Percentiles rank a stretch among this genome's conserved stretches.
Conservation (phyloP, 2,113 vertebrate species). For the human region DNA sequence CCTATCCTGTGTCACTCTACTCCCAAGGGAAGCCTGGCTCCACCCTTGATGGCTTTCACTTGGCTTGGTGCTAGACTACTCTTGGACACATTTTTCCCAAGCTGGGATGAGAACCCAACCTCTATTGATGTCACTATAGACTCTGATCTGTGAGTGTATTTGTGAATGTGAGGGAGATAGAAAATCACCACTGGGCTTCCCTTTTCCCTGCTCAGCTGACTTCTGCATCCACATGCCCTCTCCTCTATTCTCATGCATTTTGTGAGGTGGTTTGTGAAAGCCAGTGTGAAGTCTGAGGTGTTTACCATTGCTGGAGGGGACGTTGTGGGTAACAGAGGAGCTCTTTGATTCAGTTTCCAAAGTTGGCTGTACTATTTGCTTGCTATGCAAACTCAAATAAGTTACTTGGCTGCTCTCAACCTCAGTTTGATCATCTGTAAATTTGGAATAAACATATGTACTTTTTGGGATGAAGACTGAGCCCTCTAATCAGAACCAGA, state of each 20-base stretch:
- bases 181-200: not conserved
- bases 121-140: not conserved
- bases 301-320: not conserved
- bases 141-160: not conserved
- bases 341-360: not conserved
- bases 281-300: not conserved
- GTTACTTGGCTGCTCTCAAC: not conserved
- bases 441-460: not conserved
- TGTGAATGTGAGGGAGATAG: not conserved
- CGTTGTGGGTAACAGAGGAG: not conserved
- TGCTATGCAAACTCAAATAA: not conserved
- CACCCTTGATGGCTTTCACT: not conserved
- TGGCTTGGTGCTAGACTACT: not conserved
- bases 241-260: not conserved
- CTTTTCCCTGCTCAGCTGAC: not conserved
- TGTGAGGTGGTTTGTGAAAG: not conserved
- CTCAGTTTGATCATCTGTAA: constrained; percentile 26
- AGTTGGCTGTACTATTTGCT: not conserved
- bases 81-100: not conserved
- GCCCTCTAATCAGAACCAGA: not conserved
- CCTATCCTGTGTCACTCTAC: not conserved
- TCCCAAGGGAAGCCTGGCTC: not conserved
- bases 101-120: not conserved
- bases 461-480: not conserved
- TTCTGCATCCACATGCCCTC: not conserved